Evolutionary conservation across 37 sponge, comb jelly and placozoan species (phyloP).

Genomic region (Halichondria panicea): DNA sequence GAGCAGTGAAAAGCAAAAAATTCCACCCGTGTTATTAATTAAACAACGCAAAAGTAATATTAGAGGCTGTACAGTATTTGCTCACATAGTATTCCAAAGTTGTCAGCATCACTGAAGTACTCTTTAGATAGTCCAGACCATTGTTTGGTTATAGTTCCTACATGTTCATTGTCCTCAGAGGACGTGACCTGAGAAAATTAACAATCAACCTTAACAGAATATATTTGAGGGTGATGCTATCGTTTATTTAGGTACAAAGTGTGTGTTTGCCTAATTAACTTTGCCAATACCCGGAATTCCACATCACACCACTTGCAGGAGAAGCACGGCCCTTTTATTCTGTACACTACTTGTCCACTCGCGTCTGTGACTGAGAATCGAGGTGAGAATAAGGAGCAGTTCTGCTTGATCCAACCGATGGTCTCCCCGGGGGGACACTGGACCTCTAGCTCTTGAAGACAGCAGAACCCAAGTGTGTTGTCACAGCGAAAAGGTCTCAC

Average conservation of each 20-base stretch:
- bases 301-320: constrained; percentile 79
- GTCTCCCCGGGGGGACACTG: constrained; percentile 89
- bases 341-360: constrained; percentile 62
- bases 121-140: constrained; percentile 92
- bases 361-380: constrained; percentile 69
- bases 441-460: constrained; percentile 87
- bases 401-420: constrained; percentile 83
- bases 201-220: too few species aligned
- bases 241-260: too few species aligned
- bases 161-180: constrained; percentile 52
- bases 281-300: constrained; percentile 80
- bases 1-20: too few species aligned
- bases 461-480: constrained; percentile 82
- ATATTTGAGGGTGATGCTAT: too few species aligned
- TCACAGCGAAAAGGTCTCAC: constrained; percentile 76
- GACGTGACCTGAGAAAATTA: constrained; percentile 59
- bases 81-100: constrained; percentile 87
- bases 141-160: constrained; percentile 91
- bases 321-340: constrained; percentile 80
- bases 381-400: constrained; percentile 68
- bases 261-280: too few species aligned
- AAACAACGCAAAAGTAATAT: too few species aligned
- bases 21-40: too few species aligned
- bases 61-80: too few species aligned
- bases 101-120: constrained; percentile 92